Base-by-base conservation (phyloP, 2,113 vertebrate species). In the Anguilla japonica region DNA sequence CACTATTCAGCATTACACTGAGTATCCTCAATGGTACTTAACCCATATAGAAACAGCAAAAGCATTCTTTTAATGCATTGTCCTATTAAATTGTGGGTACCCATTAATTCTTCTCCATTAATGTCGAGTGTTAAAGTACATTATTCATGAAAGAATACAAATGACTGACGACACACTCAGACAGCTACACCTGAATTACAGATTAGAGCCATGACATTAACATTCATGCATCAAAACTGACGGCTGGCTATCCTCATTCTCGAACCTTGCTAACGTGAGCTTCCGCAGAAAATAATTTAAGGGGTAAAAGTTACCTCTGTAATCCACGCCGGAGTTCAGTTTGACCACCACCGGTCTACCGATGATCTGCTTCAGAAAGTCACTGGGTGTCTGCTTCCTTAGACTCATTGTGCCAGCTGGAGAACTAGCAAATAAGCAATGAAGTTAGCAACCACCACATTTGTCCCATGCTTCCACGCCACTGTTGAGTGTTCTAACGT, bases 311-410 rank as follows among this genome's bases (percentile, higher is more conserved):
- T 91, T 93, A 99, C 98, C 98, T 98, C 98, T 95, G 93, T 99
- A 99, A 96, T 99, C 98, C 75, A 99, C 98, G 60, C 98, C 98
- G 78, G 98, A 99, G 94, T 99, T 99, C 86, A 99, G 94, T 89
- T 99, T 99, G 71, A 99, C 98, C 20, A 99, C 98, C 88, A 99
- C 98, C 18, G 98, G 98, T 88, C 98, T 96, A 75, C 98, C 98
- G n/a, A 99, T 99, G 83, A 99, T 99, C 93, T 99, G 98, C 94
- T 99, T 99, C 89, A 99, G 92, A 88, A 99, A 99, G 93, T 99
- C 98, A 90, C 98, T 99, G 1, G 98, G 98, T 4, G 98, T 99
- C 92, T 99, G 98, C 88, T 99, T 99, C 71, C 98, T 95, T 22
- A 99, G 93, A 92, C 98, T 99, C 98, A 99, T 99, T 88, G 90